Conservation (phyloP, 2,113 vertebrate species). For the Oncorhynchus gorbuscha region DNA sequence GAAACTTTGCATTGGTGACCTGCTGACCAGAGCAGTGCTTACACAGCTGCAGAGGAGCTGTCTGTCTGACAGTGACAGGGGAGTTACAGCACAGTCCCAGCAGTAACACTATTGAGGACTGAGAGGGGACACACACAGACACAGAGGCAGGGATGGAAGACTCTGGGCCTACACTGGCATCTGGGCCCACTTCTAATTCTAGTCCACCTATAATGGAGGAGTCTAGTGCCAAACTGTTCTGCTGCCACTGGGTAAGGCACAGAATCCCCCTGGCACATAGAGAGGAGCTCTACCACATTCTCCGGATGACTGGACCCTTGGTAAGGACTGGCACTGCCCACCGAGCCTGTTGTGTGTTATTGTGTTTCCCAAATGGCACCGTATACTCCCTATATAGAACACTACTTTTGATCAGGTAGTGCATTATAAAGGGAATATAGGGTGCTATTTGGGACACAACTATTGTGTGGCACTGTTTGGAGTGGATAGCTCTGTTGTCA, state of each 20-base stretch:
- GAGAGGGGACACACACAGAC: conserved; percentile 16
- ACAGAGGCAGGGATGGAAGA: neutral
- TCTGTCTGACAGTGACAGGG: conserved; percentile 1
- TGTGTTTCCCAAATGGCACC: neutral
- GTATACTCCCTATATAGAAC: no score
- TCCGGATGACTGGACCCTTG: conserved; percentile 72
- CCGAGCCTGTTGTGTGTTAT: neutral
- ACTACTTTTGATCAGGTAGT: no score
- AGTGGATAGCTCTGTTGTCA: neutral
- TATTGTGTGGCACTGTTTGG: neutral
- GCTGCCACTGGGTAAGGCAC: conserved; percentile 54
- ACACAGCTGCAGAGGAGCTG: conserved; percentile 15
- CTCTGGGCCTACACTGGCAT: neutral
- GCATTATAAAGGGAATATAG: no score
- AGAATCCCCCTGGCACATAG: conserved; percentile 58
- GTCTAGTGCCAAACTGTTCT: conserved; percentile 58
- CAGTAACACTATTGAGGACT: neutral
- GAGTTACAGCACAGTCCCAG: neutral
- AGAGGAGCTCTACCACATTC: conserved; percentile 73
- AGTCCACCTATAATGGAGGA: conserved; percentile 29
- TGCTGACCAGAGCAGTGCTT: conserved; percentile 23
- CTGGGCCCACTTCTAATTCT: neutral
- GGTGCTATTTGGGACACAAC: no score
- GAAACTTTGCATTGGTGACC: conserved; percentile 36
- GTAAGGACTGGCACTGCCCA: conserved; percentile 49